phyloP scores from a whole-genome alignment of 1,140 invertebrate genomes.

The Nasonia longicornis region DNA sequence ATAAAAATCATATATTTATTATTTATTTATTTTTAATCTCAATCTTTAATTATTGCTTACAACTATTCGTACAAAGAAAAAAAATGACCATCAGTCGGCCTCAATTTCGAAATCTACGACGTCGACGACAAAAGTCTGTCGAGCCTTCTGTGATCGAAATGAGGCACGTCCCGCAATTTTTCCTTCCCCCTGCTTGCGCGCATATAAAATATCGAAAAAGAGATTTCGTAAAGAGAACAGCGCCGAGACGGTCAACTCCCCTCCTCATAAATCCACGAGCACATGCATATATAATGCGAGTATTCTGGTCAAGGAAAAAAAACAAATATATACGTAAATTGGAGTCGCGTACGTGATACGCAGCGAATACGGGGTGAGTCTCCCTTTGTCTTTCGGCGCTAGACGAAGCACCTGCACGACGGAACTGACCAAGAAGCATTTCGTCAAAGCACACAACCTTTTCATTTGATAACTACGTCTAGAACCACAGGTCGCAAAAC shows the following conservation, averaged over 20 bases:
- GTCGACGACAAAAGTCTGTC: not conserved
- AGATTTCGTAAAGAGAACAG: conserved; percentile 25
- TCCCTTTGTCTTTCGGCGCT: conserved; percentile 25
- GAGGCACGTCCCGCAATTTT: conserved; percentile 12
- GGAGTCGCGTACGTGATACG: conserved; percentile 20
- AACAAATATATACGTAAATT: conserved; percentile 47
- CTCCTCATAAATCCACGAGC: conserved; percentile 36
- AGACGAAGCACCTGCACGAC: not conserved
- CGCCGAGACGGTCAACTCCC: conserved; percentile 25
- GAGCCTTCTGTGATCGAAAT: not conserved
- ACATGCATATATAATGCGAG: not conserved
- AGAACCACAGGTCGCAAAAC: not conserved
- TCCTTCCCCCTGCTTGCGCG: not conserved
- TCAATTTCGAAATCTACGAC: not conserved
- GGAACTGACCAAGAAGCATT: conserved; percentile 11
- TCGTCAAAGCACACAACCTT: no score
- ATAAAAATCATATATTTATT: no score
- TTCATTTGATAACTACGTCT: no score
- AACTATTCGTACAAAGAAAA: no score
- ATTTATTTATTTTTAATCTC: no score
- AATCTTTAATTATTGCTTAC: no score
- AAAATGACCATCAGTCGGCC: no score
- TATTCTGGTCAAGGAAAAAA: conserved; percentile 11
- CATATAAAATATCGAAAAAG: conserved; percentile 21
- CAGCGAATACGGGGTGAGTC: not conserved